Evolutionary conservation across 1,140 invertebrate species (phyloP), one percentile per base, ranked within the genome.

Genomic region (Cepaea nemoralis): DNA sequence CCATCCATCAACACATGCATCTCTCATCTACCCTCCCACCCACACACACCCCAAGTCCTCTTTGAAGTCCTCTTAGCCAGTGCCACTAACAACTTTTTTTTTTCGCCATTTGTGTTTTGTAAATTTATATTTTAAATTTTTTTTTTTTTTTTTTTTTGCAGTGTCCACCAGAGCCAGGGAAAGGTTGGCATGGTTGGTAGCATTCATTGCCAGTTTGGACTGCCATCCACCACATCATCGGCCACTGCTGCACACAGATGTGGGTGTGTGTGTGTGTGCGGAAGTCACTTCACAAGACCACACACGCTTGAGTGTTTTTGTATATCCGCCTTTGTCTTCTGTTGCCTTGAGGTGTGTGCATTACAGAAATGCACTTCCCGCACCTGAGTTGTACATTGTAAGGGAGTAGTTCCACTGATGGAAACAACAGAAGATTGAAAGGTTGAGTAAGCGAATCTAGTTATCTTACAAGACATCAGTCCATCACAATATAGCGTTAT

Each of bases 91-190:
- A n/a, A n/a, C n/a, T n/a, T n/a, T n/a, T n/a, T n/a, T n/a, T n/a
- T n/a, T n/a, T n/a, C n/a, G n/a, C n/a, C n/a, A n/a, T n/a, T n/a
- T n/a, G n/a, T n/a, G n/a, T n/a, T n/a, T n/a, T n/a, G n/a, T n/a
- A n/a, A n/a, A n/a, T n/a, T n/a, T n/a, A n/a, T n/a, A n/a, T n/a
- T n/a, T n/a, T n/a, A n/a, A n/a, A 22, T 63, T 31, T 63, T 31
- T 5, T 63, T 31, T 2, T 63, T 31, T 63, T 63, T 5, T 14
- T 59, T 24, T 59, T 12, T 24, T 63, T 8, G 16, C 77, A 79
- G 77, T 79, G 77, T 48, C 22, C 77, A 39, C 77, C 63, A 2
- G 77, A 79, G n/a, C 59, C 77, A 79, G 59, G 77, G 14, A 79
- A 79, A 79, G 63, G 77, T 3, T 77, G 77, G 77, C 59, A 45